Evolutionary conservation across 2,888 invertebrate genomes (phyloP).

Genomic region (Paralinhomoeus sp.): DNA sequence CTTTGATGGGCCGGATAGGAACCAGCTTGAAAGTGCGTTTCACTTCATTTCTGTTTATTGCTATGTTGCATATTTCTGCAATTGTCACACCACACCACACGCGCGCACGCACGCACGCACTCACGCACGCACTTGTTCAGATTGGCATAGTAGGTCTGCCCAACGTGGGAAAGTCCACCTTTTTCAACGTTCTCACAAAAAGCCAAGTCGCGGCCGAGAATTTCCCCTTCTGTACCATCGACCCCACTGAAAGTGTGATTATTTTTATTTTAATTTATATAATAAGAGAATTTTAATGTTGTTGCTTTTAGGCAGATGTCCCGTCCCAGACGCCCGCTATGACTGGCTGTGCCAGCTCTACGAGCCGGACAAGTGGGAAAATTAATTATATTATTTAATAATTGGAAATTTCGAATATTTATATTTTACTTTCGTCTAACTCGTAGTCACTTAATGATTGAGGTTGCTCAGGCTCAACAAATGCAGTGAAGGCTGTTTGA

Average conservation of each 20-base stretch:
- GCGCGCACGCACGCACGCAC: neutral
- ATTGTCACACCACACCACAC: neutral
- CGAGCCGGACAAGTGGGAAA: slow-evolving; percentile 72
- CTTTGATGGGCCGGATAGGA: slow-evolving; percentile 57
- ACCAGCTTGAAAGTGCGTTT: slow-evolving; percentile 60
- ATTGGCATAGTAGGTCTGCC: slow-evolving; percentile 64
- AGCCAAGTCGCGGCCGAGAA: slow-evolving; percentile 92
- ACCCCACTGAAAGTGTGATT: slow-evolving; percentile 80
- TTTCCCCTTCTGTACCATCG: slow-evolving; percentile 98
- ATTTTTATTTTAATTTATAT: slow-evolving; percentile 2
- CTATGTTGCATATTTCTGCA: neutral
- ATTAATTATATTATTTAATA: too few relatives aligned
- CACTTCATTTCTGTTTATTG: neutral
- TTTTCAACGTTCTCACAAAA: slow-evolving; percentile 95
- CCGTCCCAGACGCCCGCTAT: slow-evolving; percentile 79
- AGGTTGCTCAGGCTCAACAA: too few relatives aligned
- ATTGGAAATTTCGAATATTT: too few relatives aligned
- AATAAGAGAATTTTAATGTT: too few relatives aligned
- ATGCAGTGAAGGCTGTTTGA: too few relatives aligned
- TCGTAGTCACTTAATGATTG: too few relatives aligned
- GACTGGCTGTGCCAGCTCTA: slow-evolving; percentile 77
- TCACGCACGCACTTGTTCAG: slow-evolving; percentile 3
- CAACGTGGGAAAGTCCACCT: slow-evolving; percentile 96
- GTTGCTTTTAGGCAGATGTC: slow-evolving; percentile 53
- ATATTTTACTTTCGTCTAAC: too few relatives aligned